Conservation (phyloP, 2,113 vertebrate species). For the Syngnathoides biaculeatus region DNA sequence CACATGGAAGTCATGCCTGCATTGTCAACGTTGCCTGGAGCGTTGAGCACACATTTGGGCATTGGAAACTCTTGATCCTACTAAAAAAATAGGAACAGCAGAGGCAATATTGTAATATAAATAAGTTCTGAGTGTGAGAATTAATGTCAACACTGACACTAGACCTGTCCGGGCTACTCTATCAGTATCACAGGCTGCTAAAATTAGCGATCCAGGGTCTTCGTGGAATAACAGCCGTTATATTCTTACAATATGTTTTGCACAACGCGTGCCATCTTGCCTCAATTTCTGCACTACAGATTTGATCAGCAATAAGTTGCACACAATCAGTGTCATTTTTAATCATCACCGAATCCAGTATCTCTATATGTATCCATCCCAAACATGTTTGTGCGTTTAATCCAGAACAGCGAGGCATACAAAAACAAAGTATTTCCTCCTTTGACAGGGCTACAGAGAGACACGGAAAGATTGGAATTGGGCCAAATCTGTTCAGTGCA, state of each 20-base stretch:
- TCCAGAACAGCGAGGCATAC: not conserved
- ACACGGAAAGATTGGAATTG: conserved; percentile 16
- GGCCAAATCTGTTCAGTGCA: conserved; percentile 37
- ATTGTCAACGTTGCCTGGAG: conserved; percentile 44
- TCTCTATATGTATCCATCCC: not conserved
- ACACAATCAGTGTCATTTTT: too few relatives aligned
- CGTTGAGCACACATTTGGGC: conserved; percentile 36
- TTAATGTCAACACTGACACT: conserved; percentile 6
- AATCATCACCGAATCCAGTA: too few relatives aligned
- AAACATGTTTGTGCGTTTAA: not conserved
- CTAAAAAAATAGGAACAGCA: conserved; percentile 29
- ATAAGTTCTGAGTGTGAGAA: conserved; percentile 33
- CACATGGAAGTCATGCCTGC: conserved; percentile 28
- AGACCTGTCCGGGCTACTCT: not conserved
- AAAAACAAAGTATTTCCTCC: not conserved
- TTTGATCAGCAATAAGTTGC: not conserved
- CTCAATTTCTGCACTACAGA: not conserved
- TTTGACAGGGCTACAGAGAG: conserved; percentile 16
- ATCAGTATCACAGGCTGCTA: not conserved
- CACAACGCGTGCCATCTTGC: not conserved
- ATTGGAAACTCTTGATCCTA: conserved; percentile 31
- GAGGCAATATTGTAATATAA: conserved; percentile 20
- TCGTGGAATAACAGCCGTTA: not conserved
- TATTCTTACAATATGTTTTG: not conserved
- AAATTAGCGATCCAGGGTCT: not conserved